Percentiles rank a stretch among this genome's conserved stretches.
phyloP scores from a whole-genome alignment of 2,113 vertebrate species.

The Phasianus colchicus region DNA sequence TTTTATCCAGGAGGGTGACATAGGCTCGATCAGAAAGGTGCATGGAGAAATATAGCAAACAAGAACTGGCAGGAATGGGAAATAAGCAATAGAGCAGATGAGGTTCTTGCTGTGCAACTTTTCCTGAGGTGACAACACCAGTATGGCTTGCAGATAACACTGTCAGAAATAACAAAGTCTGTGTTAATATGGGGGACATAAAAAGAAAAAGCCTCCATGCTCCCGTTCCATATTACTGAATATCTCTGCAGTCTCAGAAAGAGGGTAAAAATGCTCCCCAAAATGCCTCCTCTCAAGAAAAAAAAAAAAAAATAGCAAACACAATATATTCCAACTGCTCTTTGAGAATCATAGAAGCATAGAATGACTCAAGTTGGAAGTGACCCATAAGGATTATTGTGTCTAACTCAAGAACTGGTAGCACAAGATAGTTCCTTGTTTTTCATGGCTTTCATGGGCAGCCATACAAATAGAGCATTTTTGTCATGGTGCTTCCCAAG shows the following conservation, averaged over 20 bases:
- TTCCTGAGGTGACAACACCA: neutral
- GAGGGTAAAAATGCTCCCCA: neutral
- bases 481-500: neutral
- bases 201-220: neutral
- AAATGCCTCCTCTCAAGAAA: neutral
- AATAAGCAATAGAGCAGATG: neutral
- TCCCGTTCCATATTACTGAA: neutral
- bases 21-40: neutral
- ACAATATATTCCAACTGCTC: no score
- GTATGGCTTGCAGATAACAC: fast-evolving
- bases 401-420: neutral
- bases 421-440: fast-evolving
- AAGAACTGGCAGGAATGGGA: neutral
- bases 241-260: neutral
- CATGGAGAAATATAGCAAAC: neutral
- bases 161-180: neutral
- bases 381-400: no score
- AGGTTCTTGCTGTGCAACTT: neutral
- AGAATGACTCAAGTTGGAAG: no score
- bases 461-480: fast-evolving
- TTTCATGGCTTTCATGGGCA: neutral
- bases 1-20: neutral
- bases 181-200: neutral
- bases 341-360: no score
- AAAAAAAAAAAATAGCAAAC: neutral